Percentiles rank a stretch among this genome's conserved stretches.
phyloP scores from a whole-genome alignment of 1,140 invertebrate genomes.

The Meloidogyne floridensis region DNA sequence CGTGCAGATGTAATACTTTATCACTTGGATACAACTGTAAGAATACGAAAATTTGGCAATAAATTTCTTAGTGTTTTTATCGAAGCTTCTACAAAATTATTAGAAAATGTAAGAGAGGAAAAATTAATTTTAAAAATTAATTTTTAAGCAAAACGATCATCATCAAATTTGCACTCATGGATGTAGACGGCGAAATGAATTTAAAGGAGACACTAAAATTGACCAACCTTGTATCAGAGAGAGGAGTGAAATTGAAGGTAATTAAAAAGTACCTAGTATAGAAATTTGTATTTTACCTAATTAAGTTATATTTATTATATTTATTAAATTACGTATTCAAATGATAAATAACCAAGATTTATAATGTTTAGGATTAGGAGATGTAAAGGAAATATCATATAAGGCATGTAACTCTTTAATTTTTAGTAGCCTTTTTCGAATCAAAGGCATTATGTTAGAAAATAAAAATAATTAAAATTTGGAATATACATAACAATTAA shows the following conservation, averaged over 20 bases:
- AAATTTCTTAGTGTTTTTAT: slow-evolving; percentile 16
- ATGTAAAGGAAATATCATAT: no score
- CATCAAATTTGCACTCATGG: background rate
- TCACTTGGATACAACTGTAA: background rate
- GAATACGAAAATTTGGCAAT: slow-evolving; percentile 19
- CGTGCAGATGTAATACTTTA: background rate
- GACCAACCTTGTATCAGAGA: background rate
- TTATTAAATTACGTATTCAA: no score
- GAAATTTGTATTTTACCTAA: no score
- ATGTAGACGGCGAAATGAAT: background rate
- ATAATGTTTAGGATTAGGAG: no score
- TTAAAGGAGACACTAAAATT: background rate
- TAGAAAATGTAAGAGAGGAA: background rate
- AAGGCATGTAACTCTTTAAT: no score
- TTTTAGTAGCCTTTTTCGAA: no score
- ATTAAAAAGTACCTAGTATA: background rate
- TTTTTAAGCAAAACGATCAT: background rate
- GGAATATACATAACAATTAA: no score
- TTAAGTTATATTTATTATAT: no score
- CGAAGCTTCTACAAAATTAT: background rate
- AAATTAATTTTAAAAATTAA: background rate
- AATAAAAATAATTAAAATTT: no score
- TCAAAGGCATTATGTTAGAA: no score
- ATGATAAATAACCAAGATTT: no score
- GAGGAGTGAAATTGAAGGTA: background rate